phyloP scores from a whole-genome alignment of 2,888 invertebrate genomes.

The Macrophya alboannulata region DNA sequence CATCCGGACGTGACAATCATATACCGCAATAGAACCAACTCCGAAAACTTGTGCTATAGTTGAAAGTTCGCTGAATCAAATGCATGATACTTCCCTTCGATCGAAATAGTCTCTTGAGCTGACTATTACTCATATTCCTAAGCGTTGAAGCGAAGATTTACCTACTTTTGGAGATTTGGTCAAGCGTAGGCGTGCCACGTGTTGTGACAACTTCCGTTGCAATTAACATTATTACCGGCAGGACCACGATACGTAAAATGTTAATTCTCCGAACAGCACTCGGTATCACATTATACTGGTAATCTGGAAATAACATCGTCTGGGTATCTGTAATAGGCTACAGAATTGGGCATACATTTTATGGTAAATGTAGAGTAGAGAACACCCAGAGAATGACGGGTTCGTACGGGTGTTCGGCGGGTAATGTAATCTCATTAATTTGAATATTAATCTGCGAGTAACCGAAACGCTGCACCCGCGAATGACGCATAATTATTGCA shows the following conservation, averaged over 20 bases:
- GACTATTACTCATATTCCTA: neutral
- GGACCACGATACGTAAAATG: constrained; percentile 1
- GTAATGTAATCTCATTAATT: constrained; percentile 56
- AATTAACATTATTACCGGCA: constrained; percentile 20
- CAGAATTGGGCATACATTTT: constrained; percentile 27
- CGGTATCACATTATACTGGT: constrained; percentile 16
- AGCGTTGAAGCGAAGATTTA: neutral
- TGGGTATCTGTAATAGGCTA: neutral
- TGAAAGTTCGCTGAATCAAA: neutral
- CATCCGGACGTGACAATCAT: neutral
- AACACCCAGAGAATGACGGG: neutral
- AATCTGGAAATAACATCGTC: constrained; percentile 55
- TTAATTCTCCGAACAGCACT: constrained; percentile 1
- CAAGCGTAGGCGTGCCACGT: neutral
- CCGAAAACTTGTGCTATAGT: neutral
- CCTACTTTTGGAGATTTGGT: neutral
- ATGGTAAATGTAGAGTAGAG: constrained; percentile 8
- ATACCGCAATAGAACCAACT: neutral
- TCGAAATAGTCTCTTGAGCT: neutral
- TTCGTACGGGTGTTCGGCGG: constrained; percentile 23
- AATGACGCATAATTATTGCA: constrained; percentile 40
- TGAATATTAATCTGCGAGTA: constrained; percentile 53
- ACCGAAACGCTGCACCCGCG: constrained; percentile 50
- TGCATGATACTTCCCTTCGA: neutral
- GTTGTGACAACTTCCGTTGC: neutral